Conservation (phyloP, 2,888 invertebrate genomes). For the Lasioglossum villosulum region DNA sequence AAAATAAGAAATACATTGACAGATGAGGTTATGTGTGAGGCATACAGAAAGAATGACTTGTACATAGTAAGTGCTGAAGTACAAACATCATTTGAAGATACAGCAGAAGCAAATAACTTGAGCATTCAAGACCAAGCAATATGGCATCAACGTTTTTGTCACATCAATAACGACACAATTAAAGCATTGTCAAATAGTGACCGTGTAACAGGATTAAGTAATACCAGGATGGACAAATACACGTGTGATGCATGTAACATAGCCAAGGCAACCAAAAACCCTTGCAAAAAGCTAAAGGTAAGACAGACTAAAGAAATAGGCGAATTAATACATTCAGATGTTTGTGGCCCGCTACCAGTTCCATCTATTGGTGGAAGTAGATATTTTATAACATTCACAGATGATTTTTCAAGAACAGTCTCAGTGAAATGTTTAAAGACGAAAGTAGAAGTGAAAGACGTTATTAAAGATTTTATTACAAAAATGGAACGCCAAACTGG, state of each 20-base stretch:
- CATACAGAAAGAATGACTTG: slow-evolving; percentile 28
- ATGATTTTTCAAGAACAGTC: not conserved
- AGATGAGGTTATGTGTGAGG: slow-evolving; percentile 1
- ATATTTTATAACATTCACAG: not conserved
- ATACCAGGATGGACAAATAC: not conserved
- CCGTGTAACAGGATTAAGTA: not conserved
- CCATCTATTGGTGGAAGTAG: slow-evolving; percentile 11
- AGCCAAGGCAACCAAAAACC: not conserved
- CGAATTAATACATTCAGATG: slow-evolving; percentile 18
- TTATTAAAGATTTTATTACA: not conserved
- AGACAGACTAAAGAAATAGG: slow-evolving; percentile 12
- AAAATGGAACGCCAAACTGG: not conserved
- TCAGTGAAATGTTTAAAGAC: not conserved
- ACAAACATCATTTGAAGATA: not conserved
- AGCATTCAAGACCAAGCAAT: not conserved
- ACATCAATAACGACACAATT: slow-evolving; percentile 1
- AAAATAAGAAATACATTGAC: slow-evolving; percentile 20
- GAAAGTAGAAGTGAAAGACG: not conserved
- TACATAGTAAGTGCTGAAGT: slow-evolving; percentile 25
- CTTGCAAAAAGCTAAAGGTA: slow-evolving; percentile 5
- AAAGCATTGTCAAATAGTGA: not conserved
- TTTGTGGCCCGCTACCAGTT: not conserved
- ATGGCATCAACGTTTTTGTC: slow-evolving; percentile 45
- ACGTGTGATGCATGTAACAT: slow-evolving; percentile 7
- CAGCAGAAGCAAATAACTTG: not conserved